These are phyloP conservation scores for Sturnus vulgaris DNA, from an alignment of 2,113 vertebrate species.

Conservation along the genomic window DNA sequence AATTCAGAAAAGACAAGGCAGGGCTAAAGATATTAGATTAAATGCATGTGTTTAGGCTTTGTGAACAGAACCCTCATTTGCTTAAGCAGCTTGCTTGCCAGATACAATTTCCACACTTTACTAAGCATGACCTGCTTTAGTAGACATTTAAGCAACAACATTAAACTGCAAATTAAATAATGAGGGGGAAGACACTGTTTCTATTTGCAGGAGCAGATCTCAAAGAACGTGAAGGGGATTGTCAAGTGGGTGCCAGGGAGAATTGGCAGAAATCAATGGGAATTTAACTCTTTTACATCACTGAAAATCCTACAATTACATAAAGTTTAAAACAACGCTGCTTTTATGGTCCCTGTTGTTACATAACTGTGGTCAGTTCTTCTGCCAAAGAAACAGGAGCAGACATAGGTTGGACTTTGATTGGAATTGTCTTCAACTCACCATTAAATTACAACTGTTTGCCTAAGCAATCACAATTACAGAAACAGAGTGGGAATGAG, in stretches of 20 bases:
- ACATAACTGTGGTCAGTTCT: background rate
- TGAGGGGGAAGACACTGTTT: background rate
- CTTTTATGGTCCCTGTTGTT: background rate
- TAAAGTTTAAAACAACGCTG: slow-evolving; percentile 12
- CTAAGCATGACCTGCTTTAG: slow-evolving; percentile 50
- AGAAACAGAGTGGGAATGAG: background rate
- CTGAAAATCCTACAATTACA: background rate
- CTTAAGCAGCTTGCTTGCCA: slow-evolving; percentile 54
- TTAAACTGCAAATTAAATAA: slow-evolving; percentile 38
- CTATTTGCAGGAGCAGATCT: slow-evolving; percentile 13
- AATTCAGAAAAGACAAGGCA: background rate
- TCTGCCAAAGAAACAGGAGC: slow-evolving; percentile 29
- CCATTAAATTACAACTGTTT: background rate
- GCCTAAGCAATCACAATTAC: background rate
- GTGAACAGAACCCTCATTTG: slow-evolving; percentile 36
- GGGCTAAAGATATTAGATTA: background rate
- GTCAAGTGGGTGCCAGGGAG: background rate
- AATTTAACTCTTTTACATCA: background rate
- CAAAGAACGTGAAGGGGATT: background rate
- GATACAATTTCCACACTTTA: slow-evolving; percentile 50
- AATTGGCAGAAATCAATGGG: background rate
- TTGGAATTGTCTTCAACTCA: background rate
- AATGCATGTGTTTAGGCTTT: background rate
- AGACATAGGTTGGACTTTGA: background rate
- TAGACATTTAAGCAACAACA: slow-evolving; percentile 17